phyloP scores from a whole-genome alignment of 2,888 invertebrate genomes.

The Lasioglossum villosulum region DNA sequence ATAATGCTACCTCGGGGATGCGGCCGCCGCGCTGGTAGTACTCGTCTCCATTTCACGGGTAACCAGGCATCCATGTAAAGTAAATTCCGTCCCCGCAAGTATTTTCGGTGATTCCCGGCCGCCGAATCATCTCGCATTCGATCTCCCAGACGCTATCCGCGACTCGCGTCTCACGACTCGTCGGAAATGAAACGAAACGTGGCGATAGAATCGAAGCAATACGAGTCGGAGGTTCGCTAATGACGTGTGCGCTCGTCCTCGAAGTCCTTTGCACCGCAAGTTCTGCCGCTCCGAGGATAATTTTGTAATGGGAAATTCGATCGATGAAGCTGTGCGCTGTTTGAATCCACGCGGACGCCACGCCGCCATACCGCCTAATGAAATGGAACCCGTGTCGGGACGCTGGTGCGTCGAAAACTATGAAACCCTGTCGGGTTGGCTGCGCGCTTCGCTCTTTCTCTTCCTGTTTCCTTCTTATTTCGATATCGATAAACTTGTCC shows the following conservation, averaged over 20 bases:
- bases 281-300: conserved; percentile 21
- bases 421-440: conserved; percentile 5
- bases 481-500: background rate
- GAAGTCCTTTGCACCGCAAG: background rate
- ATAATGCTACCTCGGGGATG: conserved; percentile 65
- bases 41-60: conserved; percentile 64
- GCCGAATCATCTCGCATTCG: background rate
- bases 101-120: conserved; percentile 11
- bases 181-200: conserved; percentile 9
- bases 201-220: background rate
- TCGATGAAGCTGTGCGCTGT: conserved; percentile 37
- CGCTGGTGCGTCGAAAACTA: conserved; percentile 11
- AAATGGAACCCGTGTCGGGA: conserved; percentile 21
- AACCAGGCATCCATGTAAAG: conserved; percentile 59
- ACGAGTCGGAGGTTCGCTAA: conserved; percentile 14
- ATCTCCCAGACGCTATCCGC: background rate
- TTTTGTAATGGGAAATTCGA: conserved; percentile 41
- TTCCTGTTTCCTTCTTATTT: background rate
- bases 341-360: conserved; percentile 37
- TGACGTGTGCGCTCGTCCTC: conserved; percentile 21
- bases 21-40: conserved; percentile 24
- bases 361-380: conserved; percentile 7
- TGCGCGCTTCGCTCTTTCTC: background rate
- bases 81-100: conserved; percentile 51
- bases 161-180: background rate